These are phyloP conservation scores for Bergia puertoricense DNA, from an alignment of 92 coral and sea anemone genomes.

Conservation along the genomic window DNA sequence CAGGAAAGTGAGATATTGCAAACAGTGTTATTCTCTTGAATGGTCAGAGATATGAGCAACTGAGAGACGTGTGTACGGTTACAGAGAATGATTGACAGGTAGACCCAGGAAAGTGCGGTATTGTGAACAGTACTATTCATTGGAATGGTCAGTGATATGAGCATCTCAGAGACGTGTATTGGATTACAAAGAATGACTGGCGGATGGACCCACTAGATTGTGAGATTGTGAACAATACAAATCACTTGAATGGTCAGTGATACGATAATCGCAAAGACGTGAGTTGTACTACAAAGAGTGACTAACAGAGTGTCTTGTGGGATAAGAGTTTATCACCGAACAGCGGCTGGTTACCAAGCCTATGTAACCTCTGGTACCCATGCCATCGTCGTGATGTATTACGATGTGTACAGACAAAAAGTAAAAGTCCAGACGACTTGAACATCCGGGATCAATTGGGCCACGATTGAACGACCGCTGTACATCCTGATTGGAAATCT, in stretches of 20 bases:
- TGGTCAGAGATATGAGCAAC: neutral
- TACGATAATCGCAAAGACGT: slow-evolving; percentile 7
- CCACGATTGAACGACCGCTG: too few relatives aligned
- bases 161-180: slow-evolving; percentile 11
- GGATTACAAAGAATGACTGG: neutral
- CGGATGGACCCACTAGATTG: neutral
- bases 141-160: slow-evolving; percentile 5
- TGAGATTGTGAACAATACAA: neutral
- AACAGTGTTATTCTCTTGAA: neutral
- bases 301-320: neutral
- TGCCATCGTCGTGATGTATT: too few relatives aligned
- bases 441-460: too few relatives aligned
- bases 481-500: too few relatives aligned
- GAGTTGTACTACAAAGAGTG: neutral
- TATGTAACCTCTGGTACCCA: too few relatives aligned
- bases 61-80: neutral
- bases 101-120: neutral
- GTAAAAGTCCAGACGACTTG: too few relatives aligned
- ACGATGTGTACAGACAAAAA: too few relatives aligned
- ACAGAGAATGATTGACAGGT: neutral
- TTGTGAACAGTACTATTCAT: neutral
- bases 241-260: slow-evolving; percentile 1
- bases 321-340: too few relatives aligned
- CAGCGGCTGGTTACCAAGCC: too few relatives aligned
- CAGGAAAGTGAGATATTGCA: neutral